phyloP scores from a whole-genome alignment of 2,113 vertebrate genomes.

The Synchiropus splendidus region DNA sequence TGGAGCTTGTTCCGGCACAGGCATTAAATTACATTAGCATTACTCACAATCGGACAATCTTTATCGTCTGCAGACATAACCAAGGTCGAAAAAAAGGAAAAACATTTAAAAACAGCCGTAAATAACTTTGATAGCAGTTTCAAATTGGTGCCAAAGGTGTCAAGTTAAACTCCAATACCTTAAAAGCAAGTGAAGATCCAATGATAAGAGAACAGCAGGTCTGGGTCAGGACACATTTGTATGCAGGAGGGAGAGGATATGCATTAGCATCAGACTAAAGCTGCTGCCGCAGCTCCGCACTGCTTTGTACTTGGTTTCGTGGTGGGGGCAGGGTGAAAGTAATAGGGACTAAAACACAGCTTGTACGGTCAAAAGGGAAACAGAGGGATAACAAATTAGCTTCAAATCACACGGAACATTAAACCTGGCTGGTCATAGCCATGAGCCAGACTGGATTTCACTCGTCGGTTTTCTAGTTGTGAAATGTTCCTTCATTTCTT shows the following conservation, averaged over 20 bases:
- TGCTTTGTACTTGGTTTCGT: conserved; percentile 55
- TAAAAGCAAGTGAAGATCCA: conserved; percentile 49
- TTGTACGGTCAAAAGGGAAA: too few relatives aligned
- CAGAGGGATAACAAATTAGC: too few relatives aligned
- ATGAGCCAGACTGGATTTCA: too few relatives aligned
- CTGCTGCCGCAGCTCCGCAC: conserved; percentile 57
- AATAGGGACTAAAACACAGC: conserved; percentile 9
- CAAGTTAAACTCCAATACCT: conserved; percentile 47
- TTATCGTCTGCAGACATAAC: too few relatives aligned
- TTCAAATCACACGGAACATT: too few relatives aligned
- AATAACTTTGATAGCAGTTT: too few relatives aligned
- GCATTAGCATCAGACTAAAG: conserved; percentile 70
- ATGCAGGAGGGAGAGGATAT: conserved; percentile 65
- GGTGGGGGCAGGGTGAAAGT: conserved; percentile 51
- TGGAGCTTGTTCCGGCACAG: conserved; percentile 39
- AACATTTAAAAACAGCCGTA: too few relatives aligned
- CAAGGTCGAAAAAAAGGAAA: conserved; percentile 4
- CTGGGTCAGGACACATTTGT: conserved; percentile 63
- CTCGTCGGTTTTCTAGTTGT: too few relatives aligned
- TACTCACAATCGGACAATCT: conserved; percentile 3
- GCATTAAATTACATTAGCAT: conserved; percentile 23
- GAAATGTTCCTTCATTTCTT: too few relatives aligned
- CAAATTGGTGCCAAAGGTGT: conserved; percentile 10
- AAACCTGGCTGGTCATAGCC: too few relatives aligned
- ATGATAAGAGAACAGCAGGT: conserved; percentile 51